phyloP scores from a whole-genome alignment of 2,888 invertebrate species.

The Luperina nickerlii region DNA sequence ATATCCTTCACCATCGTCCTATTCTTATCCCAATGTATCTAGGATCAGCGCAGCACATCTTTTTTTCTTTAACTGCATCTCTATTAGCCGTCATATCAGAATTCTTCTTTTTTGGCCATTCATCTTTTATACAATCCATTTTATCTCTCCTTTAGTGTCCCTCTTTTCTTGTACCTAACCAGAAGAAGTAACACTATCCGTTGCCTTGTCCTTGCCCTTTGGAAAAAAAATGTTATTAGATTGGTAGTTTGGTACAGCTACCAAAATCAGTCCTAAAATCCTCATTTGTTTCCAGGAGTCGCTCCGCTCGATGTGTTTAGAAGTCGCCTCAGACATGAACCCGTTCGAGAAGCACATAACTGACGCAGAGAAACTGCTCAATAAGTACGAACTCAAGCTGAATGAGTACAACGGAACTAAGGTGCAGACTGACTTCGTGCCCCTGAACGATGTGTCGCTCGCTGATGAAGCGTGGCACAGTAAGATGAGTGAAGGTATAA shows the following conservation, averaged over 20 bases:
- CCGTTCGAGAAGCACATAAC: conserved; percentile 84
- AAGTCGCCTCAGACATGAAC: conserved; percentile 78
- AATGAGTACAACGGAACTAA: conserved; percentile 86
- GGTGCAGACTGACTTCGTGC: conserved; percentile 82
- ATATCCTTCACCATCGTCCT: neutral
- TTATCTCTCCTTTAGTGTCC: too few relatives aligned
- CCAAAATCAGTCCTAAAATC: neutral
- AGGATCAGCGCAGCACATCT: neutral
- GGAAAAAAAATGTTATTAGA: neutral
- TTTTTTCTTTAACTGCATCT: neutral
- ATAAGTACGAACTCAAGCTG: conserved; percentile 90
- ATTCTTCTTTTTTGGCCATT: neutral
- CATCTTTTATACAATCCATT: neutral
- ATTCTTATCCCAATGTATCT: neutral
- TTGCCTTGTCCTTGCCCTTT: neutral
- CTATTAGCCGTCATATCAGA: neutral
- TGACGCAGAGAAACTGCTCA: conserved; percentile 89
- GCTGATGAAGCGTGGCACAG: conserved; percentile 89
- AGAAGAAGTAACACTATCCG: neutral
- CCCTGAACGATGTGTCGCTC: conserved; percentile 83
- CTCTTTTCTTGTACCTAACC: neutral
- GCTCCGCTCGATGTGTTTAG: conserved; percentile 80
- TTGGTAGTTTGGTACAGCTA: neutral
- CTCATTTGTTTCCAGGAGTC: conserved; percentile 74
- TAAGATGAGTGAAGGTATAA: conserved; percentile 86